Percentiles rank a stretch among this genome's conserved stretches.
Conservation (phyloP, 2,113 vertebrate species). For the Ammodytes dubius region DNA sequence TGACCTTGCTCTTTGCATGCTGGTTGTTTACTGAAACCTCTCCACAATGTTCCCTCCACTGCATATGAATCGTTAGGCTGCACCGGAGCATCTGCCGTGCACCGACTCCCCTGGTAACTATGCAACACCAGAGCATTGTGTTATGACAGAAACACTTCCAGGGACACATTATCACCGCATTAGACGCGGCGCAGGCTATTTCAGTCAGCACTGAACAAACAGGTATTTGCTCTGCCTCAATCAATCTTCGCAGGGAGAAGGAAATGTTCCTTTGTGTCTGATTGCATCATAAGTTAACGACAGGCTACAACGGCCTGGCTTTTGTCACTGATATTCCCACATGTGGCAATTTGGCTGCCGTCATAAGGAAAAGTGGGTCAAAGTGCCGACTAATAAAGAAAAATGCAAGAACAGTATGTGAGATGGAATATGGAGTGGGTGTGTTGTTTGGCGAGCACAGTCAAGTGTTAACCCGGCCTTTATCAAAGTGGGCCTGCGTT, state of each 20-base stretch:
- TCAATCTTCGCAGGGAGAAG: constrained; percentile 42
- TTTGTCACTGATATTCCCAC: constrained; percentile 15
- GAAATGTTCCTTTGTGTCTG: constrained; percentile 52
- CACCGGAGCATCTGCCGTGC: constrained; percentile 72
- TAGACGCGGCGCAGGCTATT: constrained; percentile 68
- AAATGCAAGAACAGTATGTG: constrained; percentile 41
- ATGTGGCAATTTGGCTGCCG: constrained; percentile 36
- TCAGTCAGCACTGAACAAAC: constrained; percentile 68
- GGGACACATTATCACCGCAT: constrained; percentile 80
- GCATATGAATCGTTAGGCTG: constrained; percentile 61
- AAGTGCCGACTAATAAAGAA: constrained; percentile 32
- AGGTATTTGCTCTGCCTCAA: constrained; percentile 45
- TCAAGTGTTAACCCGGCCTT: constrained; percentile 41
- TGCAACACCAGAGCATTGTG: constrained; percentile 74
- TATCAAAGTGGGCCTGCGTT: constrained; percentile 62
- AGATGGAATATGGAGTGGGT: constrained; percentile 39
- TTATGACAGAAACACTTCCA: constrained; percentile 76
- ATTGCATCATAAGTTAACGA: constrained; percentile 34
- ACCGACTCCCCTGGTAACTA: constrained; percentile 69
- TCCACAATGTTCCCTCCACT: constrained; percentile 50
- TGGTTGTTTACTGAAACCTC: constrained; percentile 58
- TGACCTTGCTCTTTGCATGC: constrained; percentile 39
- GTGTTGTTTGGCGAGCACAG: constrained; percentile 34
- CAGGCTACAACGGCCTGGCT: constrained; percentile 25
- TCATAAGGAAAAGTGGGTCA: constrained; percentile 66